phyloP scores from a whole-genome alignment of 2,797 vertebrate genomes.

The Philypnodon macrostomus region DNA sequence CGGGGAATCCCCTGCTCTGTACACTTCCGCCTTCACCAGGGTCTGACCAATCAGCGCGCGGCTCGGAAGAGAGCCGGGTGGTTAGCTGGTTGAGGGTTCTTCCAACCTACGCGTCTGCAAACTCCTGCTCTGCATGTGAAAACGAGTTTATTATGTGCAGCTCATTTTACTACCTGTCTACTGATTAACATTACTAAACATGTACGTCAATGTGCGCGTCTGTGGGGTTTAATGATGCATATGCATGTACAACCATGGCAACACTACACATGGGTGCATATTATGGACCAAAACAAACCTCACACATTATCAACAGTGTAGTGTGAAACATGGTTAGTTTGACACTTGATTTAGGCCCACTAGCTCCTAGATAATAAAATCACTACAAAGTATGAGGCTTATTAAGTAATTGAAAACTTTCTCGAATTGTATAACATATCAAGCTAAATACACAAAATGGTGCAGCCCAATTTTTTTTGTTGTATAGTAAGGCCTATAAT shows the following conservation, averaged over 20 bases:
- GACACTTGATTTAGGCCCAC: too few relatives aligned
- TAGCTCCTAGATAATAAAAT: too few relatives aligned
- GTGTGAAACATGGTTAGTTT: too few relatives aligned
- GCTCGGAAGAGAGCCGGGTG: constrained; percentile 43
- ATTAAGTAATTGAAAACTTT: too few relatives aligned
- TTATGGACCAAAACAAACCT: too few relatives aligned
- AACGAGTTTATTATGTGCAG: constrained; percentile 25
- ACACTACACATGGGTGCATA: background rate
- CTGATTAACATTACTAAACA: background rate
- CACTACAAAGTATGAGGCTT: too few relatives aligned
- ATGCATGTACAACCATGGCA: background rate
- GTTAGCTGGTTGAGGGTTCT: constrained; percentile 60
- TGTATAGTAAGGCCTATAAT: too few relatives aligned
- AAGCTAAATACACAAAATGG: too few relatives aligned
- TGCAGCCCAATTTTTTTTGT: too few relatives aligned
- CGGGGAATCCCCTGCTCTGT: constrained; percentile 81
- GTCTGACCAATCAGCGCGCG: constrained; percentile 69
- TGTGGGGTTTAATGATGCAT: too few relatives aligned
- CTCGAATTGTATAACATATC: too few relatives aligned
- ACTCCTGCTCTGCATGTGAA: constrained; percentile 50
- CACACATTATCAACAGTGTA: too few relatives aligned
- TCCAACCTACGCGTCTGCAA: constrained; percentile 69
- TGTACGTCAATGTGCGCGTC: constrained; percentile 3
- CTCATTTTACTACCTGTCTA: constrained; percentile 19
- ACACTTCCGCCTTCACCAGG: constrained; percentile 76